Percentiles rank a stretch among this genome's conserved stretches.
These are phyloP conservation scores for Elephantulus edwardii DNA, from an alignment of 2,113 vertebrate genomes.

Conservation along the genomic window DNA sequence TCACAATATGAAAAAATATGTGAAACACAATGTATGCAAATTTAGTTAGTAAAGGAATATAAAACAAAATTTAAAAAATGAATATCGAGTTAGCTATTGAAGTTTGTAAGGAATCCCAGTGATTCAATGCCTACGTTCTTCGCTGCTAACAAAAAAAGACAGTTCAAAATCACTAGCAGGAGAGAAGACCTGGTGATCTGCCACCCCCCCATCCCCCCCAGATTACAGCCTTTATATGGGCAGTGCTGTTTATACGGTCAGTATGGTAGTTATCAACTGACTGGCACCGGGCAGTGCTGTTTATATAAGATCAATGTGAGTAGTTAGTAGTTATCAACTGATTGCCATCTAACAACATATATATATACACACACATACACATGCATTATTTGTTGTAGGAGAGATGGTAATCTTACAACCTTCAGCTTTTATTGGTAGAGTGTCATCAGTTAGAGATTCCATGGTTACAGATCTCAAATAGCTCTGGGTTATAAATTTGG, in stretches of 20 bases:
- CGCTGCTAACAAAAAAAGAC: background rate
- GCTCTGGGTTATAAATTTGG: background rate
- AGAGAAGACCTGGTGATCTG: background rate
- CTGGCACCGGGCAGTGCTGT: background rate
- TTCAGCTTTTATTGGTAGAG: background rate
- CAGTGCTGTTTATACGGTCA: background rate
- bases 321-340: background rate
- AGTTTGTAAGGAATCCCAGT: background rate
- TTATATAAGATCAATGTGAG: background rate
- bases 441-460: background rate
- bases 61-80: too few species aligned
- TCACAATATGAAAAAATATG: too few species aligned
- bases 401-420: background rate
- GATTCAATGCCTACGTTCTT: background rate
- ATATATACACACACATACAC: background rate
- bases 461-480: background rate
- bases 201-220: background rate
- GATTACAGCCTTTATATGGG: background rate
- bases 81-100: background rate
- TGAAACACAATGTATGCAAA: too few species aligned
- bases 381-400: constrained; percentile 4
- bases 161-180: background rate
- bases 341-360: background rate
- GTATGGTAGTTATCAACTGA: background rate
- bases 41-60: too few species aligned